These are phyloP conservation scores for Tinea trinotella DNA, from an alignment of 2,888 invertebrate genomes.

Conservation along the genomic window DNA sequence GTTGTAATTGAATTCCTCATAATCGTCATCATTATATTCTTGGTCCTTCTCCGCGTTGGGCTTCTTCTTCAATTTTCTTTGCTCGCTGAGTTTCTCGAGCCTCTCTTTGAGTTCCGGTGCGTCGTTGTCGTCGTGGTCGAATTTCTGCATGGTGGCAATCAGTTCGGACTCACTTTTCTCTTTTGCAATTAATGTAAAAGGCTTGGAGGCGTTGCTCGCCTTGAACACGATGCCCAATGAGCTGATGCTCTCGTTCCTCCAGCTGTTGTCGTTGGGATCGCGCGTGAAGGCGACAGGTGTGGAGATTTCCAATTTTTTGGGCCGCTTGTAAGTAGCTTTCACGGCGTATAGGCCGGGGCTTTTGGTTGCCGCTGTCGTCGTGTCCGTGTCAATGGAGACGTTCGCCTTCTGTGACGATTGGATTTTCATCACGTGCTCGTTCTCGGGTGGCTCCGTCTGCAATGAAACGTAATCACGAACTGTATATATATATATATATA, in stretches of 20 bases:
- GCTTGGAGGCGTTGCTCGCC: conserved; percentile 57
- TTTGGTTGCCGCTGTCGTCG: conserved; percentile 36
- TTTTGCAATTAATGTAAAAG: conserved; percentile 57
- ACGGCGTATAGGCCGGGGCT: conserved; percentile 37
- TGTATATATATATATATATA: too few relatives aligned
- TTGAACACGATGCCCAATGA: conserved; percentile 63
- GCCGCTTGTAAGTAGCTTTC: conserved; percentile 50
- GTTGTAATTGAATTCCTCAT: not conserved
- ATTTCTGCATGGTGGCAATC: conserved; percentile 38
- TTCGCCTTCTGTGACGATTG: conserved; percentile 20
- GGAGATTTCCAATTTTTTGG: conserved; percentile 56
- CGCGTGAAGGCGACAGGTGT: conserved; percentile 46
- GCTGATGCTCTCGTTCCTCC: conserved; percentile 64
- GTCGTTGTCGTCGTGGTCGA: conserved; percentile 35
- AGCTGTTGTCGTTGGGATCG: conserved; percentile 62
- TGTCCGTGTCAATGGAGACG: conserved; percentile 26
- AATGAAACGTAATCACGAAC: not conserved
- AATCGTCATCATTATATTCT: not conserved
- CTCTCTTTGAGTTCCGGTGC: conserved; percentile 46
- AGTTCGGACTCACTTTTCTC: conserved; percentile 57
- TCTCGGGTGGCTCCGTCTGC: not conserved
- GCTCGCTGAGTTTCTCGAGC: conserved; percentile 57
- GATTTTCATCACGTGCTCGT: not conserved
- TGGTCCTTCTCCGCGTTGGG: not conserved
- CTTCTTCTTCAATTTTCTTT: conserved; percentile 47